A percentile compares a stretch with the other conserved stretches of the same genome.
phyloP scores from a whole-genome alignment of 2,888 invertebrate species.

The Drosophila phalerata region DNA sequence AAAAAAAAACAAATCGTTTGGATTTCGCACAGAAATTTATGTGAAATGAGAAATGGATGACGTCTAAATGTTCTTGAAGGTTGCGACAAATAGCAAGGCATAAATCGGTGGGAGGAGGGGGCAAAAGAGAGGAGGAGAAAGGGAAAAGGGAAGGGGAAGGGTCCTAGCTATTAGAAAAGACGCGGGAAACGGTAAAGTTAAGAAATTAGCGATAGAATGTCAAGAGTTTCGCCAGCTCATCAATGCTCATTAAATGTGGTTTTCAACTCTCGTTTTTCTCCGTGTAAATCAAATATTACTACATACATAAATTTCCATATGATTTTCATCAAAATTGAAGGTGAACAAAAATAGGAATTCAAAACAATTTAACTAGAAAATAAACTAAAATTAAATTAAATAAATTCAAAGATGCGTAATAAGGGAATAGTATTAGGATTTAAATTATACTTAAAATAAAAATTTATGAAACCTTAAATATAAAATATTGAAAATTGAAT shows the following conservation, averaged over 20 bases:
- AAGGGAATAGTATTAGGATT: too few species aligned
- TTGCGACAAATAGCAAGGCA: slow-evolving; percentile 72
- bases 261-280: not conserved
- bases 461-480: too few species aligned
- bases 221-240: not conserved
- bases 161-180: slow-evolving; percentile 19
- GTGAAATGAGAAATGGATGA: slow-evolving; percentile 78
- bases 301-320: too few species aligned
- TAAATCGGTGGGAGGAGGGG: not conserved
- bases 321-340: too few species aligned
- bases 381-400: too few species aligned
- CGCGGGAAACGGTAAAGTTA: not conserved
- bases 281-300: not conserved
- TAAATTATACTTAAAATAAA: too few species aligned
- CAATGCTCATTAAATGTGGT: not conserved
- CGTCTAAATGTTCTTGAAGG: slow-evolving; percentile 79
- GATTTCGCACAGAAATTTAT: slow-evolving; percentile 66
- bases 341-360: too few species aligned
- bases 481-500: too few species aligned
- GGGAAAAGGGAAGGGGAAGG: not conserved
- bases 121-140: not conserved
- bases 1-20: slow-evolving; percentile 55
- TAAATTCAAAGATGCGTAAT: too few species aligned
- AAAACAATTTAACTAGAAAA: too few species aligned
- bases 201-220: slow-evolving; percentile 12